Evolutionary conservation across 92 coral and sea anemone species (phyloP), one percentile per base, ranked within the genome.

Genomic region (Epizoanthus illoricatus): DNA sequence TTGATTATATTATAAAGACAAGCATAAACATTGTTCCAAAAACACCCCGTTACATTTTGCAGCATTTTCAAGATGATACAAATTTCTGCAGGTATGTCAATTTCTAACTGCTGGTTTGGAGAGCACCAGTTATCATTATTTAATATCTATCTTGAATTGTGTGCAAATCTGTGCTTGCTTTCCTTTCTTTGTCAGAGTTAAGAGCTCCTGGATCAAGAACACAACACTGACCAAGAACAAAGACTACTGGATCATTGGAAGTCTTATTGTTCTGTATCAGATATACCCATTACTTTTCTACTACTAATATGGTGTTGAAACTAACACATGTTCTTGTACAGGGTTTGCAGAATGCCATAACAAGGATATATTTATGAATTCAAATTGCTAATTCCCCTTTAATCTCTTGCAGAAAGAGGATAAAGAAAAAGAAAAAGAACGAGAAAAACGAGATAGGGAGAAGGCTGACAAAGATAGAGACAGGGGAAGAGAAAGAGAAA

Each of bases 361-460:
- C 16, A 39, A n/a, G 66, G 52, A 5, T 12, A 43, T 18, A 3
- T 12, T 33, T 23, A 45, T 33, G 11, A 23, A 13, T 23, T 64
- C 54, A 13, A n/a, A 12, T 33, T n/a, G 33, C 33, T 69, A 54
- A 69, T 80, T 79, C 21, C 19, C n/a, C 7, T 45, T 45, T 49
- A n/a, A 47, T 60, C 60, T 89, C 85, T 85, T 76, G 56, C 87
- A 89, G 93, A 89, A 89, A 82, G 94, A 91, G 79, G 94, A 89
- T 88, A 90, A 71, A 85, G 92, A 86, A 71, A 80, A 85, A 49
- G 95, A 92, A 85, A 93, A 91, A 73, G 94, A 94, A 72, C 88
- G 88, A 4, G 84, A 87, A 41, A 90, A 90, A 71, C 62, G 83
- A 11, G 88, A 85, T 0, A 75, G 90, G 2, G 89, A 88, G 0